phyloP scores from a whole-genome alignment of 2,888 invertebrate genomes.

The Scaptomyza parva region DNA sequence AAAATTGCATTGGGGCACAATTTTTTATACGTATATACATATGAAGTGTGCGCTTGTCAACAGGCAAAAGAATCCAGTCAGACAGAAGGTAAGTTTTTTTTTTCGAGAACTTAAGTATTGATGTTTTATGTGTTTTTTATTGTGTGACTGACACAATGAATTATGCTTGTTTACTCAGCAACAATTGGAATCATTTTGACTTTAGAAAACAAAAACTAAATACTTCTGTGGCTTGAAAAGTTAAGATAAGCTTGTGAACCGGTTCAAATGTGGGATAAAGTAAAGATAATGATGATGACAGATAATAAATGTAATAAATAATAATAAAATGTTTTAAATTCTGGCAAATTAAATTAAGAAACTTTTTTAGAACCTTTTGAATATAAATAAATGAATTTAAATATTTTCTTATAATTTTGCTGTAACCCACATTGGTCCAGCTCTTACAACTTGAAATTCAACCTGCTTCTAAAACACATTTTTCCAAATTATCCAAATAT shows the following conservation, averaged over 20 bases:
- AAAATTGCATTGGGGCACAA: constrained; percentile 64
- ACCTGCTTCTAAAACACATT: constrained; percentile 29
- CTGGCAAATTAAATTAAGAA: too few species aligned
- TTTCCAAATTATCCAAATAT: constrained; percentile 54
- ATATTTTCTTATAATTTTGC: too few species aligned
- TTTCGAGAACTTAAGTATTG: neutral
- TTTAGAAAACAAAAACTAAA: too few species aligned
- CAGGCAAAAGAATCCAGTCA: constrained; percentile 16
- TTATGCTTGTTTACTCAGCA: constrained; percentile 63
- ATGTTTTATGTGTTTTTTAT: constrained; percentile 31
- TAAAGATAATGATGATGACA: too few species aligned
- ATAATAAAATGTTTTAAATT: too few species aligned
- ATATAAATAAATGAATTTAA: too few species aligned
- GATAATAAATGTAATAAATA: too few species aligned
- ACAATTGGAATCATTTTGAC: neutral
- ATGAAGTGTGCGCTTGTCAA: constrained; percentile 16
- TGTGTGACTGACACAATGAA: constrained; percentile 72
- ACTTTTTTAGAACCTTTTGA: too few species aligned
- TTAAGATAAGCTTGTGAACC: neutral
- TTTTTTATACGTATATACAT: constrained; percentile 26
- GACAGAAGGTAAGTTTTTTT: constrained; percentile 32
- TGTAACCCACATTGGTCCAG: neutral
- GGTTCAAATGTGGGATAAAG: neutral
- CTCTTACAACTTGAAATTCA: constrained; percentile 32
- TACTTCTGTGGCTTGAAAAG: neutral